Percentiles rank a stretch among this genome's conserved stretches.
These are phyloP conservation scores for Remorina albescens DNA, from an alignment of 2,797 vertebrate species.

Conservation along the genomic window DNA sequence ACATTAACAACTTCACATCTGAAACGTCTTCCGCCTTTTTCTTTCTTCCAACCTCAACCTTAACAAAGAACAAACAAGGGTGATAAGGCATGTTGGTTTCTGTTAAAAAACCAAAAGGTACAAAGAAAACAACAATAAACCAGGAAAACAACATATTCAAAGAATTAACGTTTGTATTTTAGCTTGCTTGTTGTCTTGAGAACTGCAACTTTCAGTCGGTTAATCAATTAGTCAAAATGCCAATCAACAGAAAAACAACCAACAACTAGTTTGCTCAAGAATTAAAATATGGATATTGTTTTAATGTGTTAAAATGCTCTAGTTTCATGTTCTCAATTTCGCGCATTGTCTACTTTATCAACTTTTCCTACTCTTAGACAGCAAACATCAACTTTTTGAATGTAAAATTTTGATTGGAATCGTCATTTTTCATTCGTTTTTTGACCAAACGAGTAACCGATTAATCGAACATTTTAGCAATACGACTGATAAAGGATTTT, in stretches of 20 bases:
- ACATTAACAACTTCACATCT: constrained; percentile 98
- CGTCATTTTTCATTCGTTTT: neutral
- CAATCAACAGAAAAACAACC: neutral
- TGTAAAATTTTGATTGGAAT: no score
- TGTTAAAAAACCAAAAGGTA: constrained; percentile 60
- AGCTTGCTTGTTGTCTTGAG: constrained; percentile 13
- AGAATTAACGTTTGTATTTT: constrained; percentile 26
- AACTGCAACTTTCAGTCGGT: neutral
- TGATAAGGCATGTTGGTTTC: constrained; percentile 82
- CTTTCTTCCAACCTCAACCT: constrained; percentile 99
- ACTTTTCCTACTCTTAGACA: no score
- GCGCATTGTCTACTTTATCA: no score
- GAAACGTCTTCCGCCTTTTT: constrained; percentile 98
- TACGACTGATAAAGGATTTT: neutral
- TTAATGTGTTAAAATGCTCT: neutral
- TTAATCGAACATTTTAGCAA: neutral
- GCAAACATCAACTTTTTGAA: no score
- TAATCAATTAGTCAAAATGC: neutral
- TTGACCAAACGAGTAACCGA: neutral
- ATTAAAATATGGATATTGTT: neutral
- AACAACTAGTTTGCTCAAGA: neutral
- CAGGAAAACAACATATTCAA: constrained; percentile 49
- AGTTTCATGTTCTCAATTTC: neutral
- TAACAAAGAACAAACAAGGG: constrained; percentile 90
- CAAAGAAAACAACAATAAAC: constrained; percentile 60